These are phyloP conservation scores for Caenorhabditis angaria DNA, from an alignment of 2,888 invertebrate species.

Conservation along the genomic window DNA sequence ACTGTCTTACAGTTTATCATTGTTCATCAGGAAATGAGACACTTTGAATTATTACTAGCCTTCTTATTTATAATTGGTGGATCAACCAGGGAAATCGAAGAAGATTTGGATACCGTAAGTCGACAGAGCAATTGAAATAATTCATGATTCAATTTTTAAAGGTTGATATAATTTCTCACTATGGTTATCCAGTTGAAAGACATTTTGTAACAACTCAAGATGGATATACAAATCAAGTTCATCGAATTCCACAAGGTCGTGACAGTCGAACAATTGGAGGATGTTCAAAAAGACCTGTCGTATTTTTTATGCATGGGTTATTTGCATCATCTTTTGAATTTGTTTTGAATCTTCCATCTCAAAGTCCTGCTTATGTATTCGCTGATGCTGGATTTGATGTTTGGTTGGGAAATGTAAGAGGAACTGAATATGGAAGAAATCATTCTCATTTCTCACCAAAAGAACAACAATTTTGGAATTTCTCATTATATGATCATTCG, in stretches of 20 bases:
- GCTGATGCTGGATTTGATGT: conserved; percentile 46
- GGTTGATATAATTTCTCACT: conserved; percentile 13
- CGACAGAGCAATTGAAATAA: background rate
- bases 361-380: conserved; percentile 33
- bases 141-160: background rate
- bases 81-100: background rate
- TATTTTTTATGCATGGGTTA: conserved; percentile 37
- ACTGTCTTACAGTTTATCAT: no score
- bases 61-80: background rate
- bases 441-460: conserved; percentile 14
- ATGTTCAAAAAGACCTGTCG: conserved; percentile 20
- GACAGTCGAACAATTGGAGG: conserved; percentile 26
- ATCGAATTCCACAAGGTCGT: conserved; percentile 29
- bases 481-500: conserved; percentile 32
- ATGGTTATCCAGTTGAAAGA: conserved; percentile 21
- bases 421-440: conserved; percentile 28
- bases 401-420: conserved; percentile 41
- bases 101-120: background rate
- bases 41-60: no score
- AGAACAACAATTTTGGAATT: conserved; percentile 28
- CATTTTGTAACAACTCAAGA: conserved; percentile 40
- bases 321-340: conserved; percentile 21
- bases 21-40: no score
- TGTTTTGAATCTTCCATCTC: conserved; percentile 32
- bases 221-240: conserved; percentile 36